These are phyloP conservation scores for Ceyx margarethae DNA, from an alignment of 2,113 vertebrate species.

Conservation along the genomic window DNA sequence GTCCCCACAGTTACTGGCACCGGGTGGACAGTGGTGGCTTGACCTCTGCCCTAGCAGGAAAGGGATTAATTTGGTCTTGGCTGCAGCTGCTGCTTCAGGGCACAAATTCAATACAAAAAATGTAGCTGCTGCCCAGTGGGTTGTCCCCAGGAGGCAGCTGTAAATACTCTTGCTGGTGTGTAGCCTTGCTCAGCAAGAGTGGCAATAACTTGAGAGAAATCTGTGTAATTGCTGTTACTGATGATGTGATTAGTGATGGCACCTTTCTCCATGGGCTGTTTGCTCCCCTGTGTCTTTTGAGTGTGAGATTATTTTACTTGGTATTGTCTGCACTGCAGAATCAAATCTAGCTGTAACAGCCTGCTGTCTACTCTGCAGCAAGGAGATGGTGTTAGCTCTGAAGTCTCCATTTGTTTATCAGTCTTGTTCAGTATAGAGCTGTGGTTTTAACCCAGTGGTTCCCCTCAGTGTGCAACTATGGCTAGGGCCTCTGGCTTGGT, in stretches of 20 bases:
- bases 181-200: neutral
- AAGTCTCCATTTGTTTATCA: neutral
- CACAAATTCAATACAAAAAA: neutral
- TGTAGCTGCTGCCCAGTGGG: neutral
- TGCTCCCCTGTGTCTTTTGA: neutral
- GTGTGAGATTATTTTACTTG: neutral
- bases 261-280: neutral
- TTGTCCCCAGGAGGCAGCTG: neutral
- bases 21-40: neutral
- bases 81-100: neutral
- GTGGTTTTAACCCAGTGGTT: neutral
- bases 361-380: neutral
- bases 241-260: neutral
- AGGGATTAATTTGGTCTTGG: neutral
- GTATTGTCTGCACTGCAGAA: neutral
- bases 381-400: neutral
- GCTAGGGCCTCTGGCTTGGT: neutral
- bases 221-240: neutral
- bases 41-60: neutral
- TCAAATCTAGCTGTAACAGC: neutral
- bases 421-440: neutral
- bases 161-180: neutral
- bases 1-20: neutral
- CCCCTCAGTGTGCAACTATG: fast-evolving
- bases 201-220: neutral